A percentile compares a stretch with the other conserved stretches of the same genome.
phyloP scores from a whole-genome alignment of 2,888 invertebrate species.

The Idaea straminata region DNA sequence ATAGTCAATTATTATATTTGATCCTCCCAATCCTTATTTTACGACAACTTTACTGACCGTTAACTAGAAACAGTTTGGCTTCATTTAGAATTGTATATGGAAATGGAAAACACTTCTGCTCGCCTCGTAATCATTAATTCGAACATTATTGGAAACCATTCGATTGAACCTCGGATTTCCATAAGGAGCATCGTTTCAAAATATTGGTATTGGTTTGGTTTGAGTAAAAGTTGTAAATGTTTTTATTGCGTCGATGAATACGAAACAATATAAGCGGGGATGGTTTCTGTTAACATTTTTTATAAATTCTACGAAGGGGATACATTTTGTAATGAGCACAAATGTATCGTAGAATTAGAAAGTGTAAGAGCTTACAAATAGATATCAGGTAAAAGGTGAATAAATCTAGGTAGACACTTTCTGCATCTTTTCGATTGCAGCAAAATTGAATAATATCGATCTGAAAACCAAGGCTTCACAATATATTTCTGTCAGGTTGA shows the following conservation, averaged over 20 bases:
- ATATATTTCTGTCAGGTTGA: too few species aligned
- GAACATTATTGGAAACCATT: slow-evolving; percentile 32
- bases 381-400: too few species aligned
- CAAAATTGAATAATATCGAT: too few species aligned
- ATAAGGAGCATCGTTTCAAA: slow-evolving; percentile 34
- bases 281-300: neutral
- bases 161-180: slow-evolving; percentile 34
- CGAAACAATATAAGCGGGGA: neutral
- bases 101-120: slow-evolving; percentile 39
- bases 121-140: slow-evolving; percentile 44
- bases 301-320: too few species aligned
- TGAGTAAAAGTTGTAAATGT: neutral
- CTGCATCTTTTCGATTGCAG: too few species aligned
- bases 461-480: too few species aligned
- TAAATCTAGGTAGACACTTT: too few species aligned
- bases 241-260: neutral
- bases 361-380: too few species aligned
- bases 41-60: slow-evolving; percentile 10
- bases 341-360: too few species aligned
- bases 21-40: neutral
- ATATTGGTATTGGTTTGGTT: slow-evolving; percentile 7
- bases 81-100: slow-evolving; percentile 30
- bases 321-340: too few species aligned
- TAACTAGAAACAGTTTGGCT: slow-evolving; percentile 9
- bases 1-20: neutral